These are phyloP conservation scores for Watsonalla cultraria DNA, from an alignment of 2,888 invertebrate genomes.

Conservation along the genomic window DNA sequence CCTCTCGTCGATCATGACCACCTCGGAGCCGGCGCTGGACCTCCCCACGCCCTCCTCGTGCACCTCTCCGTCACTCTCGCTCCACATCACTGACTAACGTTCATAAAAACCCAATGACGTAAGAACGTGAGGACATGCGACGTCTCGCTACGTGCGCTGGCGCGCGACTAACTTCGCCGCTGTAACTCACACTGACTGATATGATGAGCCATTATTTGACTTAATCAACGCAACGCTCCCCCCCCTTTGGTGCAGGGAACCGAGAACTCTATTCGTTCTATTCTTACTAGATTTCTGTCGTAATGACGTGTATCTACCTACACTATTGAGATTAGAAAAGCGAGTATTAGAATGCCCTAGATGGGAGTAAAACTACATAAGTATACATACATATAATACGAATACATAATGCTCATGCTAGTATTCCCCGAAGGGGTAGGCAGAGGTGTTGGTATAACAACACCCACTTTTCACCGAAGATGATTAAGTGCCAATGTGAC, in stretches of 20 bases:
- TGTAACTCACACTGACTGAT: not conserved
- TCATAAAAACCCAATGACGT: slow-evolving; percentile 27
- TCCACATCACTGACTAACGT: slow-evolving; percentile 34
- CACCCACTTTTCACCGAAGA: too few relatives aligned
- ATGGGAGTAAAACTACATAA: too few relatives aligned
- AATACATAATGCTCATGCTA: too few relatives aligned
- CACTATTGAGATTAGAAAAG: too few relatives aligned
- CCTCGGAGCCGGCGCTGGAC: slow-evolving; percentile 34
- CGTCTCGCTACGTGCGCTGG: slow-evolving; percentile 28
- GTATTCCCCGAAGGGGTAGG: too few relatives aligned
- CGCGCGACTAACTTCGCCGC: slow-evolving; percentile 34
- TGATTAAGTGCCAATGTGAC: too few relatives aligned
- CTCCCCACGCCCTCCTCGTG: slow-evolving; percentile 24
- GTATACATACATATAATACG: too few relatives aligned
- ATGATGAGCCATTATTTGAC: not conserved
- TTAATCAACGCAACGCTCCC: not conserved
- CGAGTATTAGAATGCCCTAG: too few relatives aligned
- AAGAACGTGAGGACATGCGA: slow-evolving; percentile 25
- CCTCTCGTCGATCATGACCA: slow-evolving; percentile 40
- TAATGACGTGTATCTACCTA: too few relatives aligned
- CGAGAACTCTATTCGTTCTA: not conserved
- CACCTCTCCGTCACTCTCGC: slow-evolving; percentile 25
- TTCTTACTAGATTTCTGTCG: too few relatives aligned
- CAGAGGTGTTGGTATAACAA: too few relatives aligned
- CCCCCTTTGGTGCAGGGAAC: not conserved